Base-by-base conservation (phyloP, 2,888 invertebrate species). In the Apamea crenata region DNA sequence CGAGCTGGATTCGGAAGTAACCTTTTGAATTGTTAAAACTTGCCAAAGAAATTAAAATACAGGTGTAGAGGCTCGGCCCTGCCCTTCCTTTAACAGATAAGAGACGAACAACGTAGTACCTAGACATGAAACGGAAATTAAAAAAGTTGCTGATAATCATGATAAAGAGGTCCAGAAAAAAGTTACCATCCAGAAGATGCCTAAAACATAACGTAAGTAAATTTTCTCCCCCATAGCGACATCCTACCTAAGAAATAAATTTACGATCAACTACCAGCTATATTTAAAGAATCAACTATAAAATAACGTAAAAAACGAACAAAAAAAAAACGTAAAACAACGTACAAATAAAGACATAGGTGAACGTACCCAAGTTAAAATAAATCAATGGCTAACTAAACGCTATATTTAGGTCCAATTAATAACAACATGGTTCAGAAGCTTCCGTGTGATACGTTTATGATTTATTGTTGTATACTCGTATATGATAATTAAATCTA, bases 301-400 rank as follows among this genome's bases (percentile, higher is more conserved):
- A 89, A 82, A 84, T 82, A 36, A 78, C 66, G n/a, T n/a, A n/a
- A n/a, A n/a, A n/a, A n/a, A n/a, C n/a, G n/a, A n/a, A n/a, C n/a
- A n/a, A n/a, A n/a, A n/a, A n/a, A n/a, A n/a, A n/a, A n/a, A n/a
- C n/a, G n/a, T 86, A 81, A 89, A 82, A 84, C 81, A 36, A 78
- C 66, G 71, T 78, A 74, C 66, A 81, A 81, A 86, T 84, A 86
- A 83, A 85, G 78, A 76, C 84, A 77, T 77, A 83, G 87, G 88
- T 89, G 83, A 89, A 88, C 71, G 89, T 76, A 81, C 83, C 72
- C 74, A 74, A 74, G 83, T 86, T 76, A 86, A 89, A 89, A 89
- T 88, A 89, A 89, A 89, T 89, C 88, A 88, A 78, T 84, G 75
- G 81, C 65, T 81, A 86, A 89, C 82, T 84, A 83, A 81, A 87